These are phyloP conservation scores for Neodiprion virginianus DNA, from an alignment of 1,140 invertebrate species.

Conservation along the genomic window DNA sequence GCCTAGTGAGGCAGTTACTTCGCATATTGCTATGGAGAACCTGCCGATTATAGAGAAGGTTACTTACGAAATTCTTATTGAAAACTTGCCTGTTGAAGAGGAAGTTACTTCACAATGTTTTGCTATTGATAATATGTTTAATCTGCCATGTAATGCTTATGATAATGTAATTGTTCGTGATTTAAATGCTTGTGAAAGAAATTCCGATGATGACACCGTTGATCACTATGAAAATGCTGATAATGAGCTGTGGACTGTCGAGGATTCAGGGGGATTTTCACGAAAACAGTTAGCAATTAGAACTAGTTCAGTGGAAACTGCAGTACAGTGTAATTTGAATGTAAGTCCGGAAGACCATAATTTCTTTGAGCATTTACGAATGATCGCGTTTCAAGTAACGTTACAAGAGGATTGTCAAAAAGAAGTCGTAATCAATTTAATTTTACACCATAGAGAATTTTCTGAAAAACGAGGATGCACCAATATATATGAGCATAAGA, in stretches of 20 bases:
- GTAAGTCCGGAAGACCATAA: neutral
- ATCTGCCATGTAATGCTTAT: neutral
- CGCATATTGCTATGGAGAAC: neutral
- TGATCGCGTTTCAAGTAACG: constrained; percentile 16
- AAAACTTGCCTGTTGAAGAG: too few species aligned
- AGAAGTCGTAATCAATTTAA: neutral
- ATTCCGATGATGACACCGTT: neutral
- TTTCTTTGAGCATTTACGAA: constrained; percentile 15
- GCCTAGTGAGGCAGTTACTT: neutral
- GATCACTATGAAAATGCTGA: neutral
- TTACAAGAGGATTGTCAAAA: too few species aligned
- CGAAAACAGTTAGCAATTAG: neutral
- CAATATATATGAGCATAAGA: constrained; percentile 27
- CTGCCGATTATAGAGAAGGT: neutral
- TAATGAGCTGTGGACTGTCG: neutral
- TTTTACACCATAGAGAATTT: constrained; percentile 14
- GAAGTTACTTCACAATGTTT: too few species aligned
- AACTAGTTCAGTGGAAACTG: neutral
- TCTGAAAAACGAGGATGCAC: constrained; percentile 23
- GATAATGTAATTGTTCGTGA: neutral
- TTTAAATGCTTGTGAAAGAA: neutral
- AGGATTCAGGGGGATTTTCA: neutral
- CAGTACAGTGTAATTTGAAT: neutral
- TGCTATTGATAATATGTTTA: too few species aligned
- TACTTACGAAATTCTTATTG: too few species aligned